Evolutionary conservation across 2,113 vertebrate species (phyloP), one percentile per base, ranked within the genome.

Genomic region (Anoura caudifer): DNA sequence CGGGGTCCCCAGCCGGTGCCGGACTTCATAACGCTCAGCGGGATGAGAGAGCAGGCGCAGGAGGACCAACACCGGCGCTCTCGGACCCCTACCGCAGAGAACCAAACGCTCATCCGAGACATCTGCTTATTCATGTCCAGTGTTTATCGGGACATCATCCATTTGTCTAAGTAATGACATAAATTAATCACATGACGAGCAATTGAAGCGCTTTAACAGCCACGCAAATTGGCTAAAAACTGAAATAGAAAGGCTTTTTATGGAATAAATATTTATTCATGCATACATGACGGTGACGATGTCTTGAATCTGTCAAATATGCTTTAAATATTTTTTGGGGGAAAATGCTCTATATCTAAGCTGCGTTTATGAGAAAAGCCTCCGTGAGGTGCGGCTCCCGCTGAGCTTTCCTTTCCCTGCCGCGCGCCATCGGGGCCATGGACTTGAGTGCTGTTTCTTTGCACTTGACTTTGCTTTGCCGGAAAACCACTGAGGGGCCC

Each of bases 391-490:
- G 7, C 17, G 61, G 43, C 9, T 20, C 22, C 13, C 38, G 67
- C 3, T 22, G 19, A 5, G 54, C 8, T 7, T 33, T 50, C 15
- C n/a, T 13, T 4, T 10, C 43, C 45, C 41, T 31, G 59, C n/a
- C 1, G 1, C 4, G 28, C 47, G 3, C 81, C 7, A 3, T 9
- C 45, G 33, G 0, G 10, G 38, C 1, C n/a, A 13, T 0, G 43
- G 72, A 22, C 16, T 19, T n/a, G 52, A 5, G 43, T 24, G 54
- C n/a, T 73, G 15, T 41, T 43, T 38, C 75, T 87, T 38, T 36
- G 82, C n/a, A 9, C 31, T n/a, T 0, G 24, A 22, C 43, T 12
- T 76, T 5, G 13, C n/a, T 15, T 13, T 70, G 24, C 31, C 36
- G 88, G 41, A 86, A 85, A 90, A 43, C 38, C 63, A 19, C 61